A percentile compares a stretch with the other conserved stretches of the same genome.
Evolutionary conservation across 2,113 vertebrate species (phyloP).

Genomic region (Phalacrocorax carbo): DNA sequence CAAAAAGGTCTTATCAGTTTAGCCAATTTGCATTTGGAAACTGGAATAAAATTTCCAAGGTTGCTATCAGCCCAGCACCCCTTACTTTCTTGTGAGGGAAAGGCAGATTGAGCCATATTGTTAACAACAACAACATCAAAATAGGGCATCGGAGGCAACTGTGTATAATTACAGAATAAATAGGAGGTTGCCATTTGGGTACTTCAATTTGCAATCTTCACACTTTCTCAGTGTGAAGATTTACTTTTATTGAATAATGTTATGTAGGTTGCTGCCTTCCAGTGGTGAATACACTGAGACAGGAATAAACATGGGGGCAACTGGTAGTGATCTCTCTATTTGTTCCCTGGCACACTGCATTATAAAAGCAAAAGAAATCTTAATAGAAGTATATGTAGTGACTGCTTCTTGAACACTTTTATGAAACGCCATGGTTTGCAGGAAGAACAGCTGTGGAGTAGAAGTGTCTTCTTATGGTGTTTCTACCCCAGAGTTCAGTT

Average conservation of each 20-base stretch:
- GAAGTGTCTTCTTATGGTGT: background rate
- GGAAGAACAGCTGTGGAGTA: background rate
- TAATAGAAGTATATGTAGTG: background rate
- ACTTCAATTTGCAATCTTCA: background rate
- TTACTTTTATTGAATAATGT: background rate
- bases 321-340: background rate
- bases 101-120: background rate
- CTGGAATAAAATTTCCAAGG: background rate
- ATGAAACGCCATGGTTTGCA: background rate
- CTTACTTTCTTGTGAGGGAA: background rate
- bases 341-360: background rate
- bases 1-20: background rate
- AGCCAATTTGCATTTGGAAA: background rate
- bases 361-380: background rate
- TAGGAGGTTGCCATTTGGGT: background rate
- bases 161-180: background rate
- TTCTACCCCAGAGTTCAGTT: background rate
- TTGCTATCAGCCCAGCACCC: background rate
- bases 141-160: background rate
- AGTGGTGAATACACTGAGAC: background rate
- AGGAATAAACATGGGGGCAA: background rate
- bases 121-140: background rate
- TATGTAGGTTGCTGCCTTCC: background rate
- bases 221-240: background rate
- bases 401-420: background rate